Conservation (phyloP, 2,113 vertebrate genomes). For the Apteryx owenii region DNA sequence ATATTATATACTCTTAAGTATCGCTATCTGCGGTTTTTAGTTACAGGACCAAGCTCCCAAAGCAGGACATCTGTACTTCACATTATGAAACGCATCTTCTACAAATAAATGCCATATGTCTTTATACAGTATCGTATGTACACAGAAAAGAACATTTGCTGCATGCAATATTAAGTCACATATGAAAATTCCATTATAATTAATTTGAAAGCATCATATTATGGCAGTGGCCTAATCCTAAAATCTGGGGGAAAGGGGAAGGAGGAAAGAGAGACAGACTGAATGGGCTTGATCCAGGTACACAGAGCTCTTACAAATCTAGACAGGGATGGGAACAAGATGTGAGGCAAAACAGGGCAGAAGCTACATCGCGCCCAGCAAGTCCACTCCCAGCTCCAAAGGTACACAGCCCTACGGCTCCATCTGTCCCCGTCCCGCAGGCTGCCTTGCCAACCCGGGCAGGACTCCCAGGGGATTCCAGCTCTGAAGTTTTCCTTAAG, state of each 20-base stretch:
- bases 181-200: neutral
- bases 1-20: neutral
- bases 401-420: neutral
- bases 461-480: neutral
- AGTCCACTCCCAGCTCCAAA: neutral
- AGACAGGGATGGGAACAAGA: fast-evolving
- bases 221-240: neutral
- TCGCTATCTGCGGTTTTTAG: neutral
- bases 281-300: neutral
- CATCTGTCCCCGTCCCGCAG: neutral
- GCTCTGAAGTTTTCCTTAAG: neutral
- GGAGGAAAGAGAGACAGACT: neutral
- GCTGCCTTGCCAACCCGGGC: fast-evolving
- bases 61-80: neutral
- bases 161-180: neutral
- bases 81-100: neutral
- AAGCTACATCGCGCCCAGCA: fast-evolving
- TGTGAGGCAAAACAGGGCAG: neutral
- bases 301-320: neutral
- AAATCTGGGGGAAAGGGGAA: neutral
- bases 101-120: slow-evolving; percentile 3
- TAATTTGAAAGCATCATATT: neutral
- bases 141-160: neutral
- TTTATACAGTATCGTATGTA: neutral
- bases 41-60: neutral